These are phyloP conservation scores for Thysanoteuthis rhombus DNA, from an alignment of 2,888 invertebrate species.

Conservation along the genomic window DNA sequence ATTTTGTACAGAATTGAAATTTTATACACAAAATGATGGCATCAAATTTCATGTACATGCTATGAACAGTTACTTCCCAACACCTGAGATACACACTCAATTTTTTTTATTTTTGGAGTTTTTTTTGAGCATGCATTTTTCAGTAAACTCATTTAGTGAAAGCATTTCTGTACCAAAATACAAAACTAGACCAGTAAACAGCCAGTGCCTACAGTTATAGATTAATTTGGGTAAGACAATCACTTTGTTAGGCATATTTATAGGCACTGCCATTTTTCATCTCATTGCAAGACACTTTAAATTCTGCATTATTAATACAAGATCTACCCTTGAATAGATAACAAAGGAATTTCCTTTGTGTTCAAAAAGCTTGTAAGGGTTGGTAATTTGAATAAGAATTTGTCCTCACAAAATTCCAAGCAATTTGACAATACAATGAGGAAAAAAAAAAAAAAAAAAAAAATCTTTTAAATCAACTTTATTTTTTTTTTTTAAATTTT, in stretches of 20 bases:
- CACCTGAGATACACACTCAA: not conserved
- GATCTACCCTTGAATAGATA: not conserved
- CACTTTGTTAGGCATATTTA: not conserved
- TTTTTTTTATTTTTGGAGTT: not conserved
- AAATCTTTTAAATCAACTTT: no score
- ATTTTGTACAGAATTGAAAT: not conserved
- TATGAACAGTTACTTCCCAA: not conserved
- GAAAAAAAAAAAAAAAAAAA: no score
- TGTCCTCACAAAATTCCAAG: not conserved
- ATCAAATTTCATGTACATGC: not conserved
- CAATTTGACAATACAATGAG: not conserved
- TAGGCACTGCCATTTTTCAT: not conserved
- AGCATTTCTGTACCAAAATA: not conserved
- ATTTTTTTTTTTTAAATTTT: not conserved
- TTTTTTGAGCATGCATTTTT: not conserved
- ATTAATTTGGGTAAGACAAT: not conserved
- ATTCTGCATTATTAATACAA: not conserved
- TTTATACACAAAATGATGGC: not conserved
- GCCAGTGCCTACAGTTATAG: not conserved
- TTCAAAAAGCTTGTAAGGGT: not conserved
- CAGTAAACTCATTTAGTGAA: not conserved
- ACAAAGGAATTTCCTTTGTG: not conserved
- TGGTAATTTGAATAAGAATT: not conserved
- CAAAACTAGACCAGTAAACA: not conserved
- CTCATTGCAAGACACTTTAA: not conserved